Percentiles rank a stretch among this genome's conserved stretches.
These are phyloP conservation scores for Drosophila pseudotalamancana DNA, from an alignment of 2,888 invertebrate genomes.

Conservation along the genomic window DNA sequence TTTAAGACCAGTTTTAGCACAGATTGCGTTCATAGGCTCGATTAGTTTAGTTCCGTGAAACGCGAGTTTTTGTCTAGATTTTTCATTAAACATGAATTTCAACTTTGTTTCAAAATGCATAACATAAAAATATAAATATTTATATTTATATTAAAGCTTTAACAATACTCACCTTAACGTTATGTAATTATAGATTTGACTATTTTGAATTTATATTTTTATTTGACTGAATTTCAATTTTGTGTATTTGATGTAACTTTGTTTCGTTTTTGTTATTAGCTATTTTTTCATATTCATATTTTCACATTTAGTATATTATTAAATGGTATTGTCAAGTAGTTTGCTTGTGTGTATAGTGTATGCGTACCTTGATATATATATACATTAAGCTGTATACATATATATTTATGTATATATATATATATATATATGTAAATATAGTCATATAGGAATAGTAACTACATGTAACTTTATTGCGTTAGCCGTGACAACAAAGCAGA, in stretches of 20 bases:
- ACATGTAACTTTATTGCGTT: constrained; percentile 25
- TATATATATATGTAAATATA: constrained; percentile 12
- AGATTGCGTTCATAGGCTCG: too few species aligned
- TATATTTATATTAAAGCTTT: too few species aligned
- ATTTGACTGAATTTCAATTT: constrained; percentile 51
- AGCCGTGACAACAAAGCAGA: constrained; percentile 36
- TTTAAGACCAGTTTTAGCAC: too few species aligned
- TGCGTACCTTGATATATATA: constrained; percentile 15
- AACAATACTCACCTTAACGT: neutral
- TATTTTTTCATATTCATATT: constrained; percentile 10
- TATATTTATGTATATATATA: constrained; percentile 12
- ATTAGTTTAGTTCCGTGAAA: too few species aligned
- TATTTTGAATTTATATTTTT: constrained; percentile 43
- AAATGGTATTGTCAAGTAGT: constrained; percentile 80
- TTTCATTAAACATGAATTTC: too few species aligned
- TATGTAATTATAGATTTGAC: neutral
- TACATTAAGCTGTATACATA: constrained; percentile 20
- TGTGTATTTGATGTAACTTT: constrained; percentile 36
- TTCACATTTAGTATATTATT: constrained; percentile 73
- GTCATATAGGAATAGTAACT: constrained; percentile 48
- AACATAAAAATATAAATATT: too few species aligned
- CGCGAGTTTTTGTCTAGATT: too few species aligned
- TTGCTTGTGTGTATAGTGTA: constrained; percentile 52
- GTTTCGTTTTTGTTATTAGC: constrained; percentile 18
- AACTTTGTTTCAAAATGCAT: too few species aligned